phyloP scores from a whole-genome alignment of 2,888 invertebrate species.

The Zygaena filipendulae region DNA sequence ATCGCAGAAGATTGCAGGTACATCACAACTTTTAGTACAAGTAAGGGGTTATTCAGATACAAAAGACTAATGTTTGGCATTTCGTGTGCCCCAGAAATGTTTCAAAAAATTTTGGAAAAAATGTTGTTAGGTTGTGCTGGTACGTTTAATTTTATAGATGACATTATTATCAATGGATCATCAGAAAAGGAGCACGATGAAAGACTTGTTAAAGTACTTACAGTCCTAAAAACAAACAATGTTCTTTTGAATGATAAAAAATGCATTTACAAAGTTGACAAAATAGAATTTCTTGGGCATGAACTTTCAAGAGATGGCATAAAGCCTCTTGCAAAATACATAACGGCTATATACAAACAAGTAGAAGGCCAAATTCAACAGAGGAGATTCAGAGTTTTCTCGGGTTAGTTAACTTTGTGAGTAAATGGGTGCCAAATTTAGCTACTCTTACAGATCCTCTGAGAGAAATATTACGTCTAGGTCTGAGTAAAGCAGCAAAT shows the following conservation, averaged over 20 bases:
- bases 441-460: slow-evolving; percentile 18
- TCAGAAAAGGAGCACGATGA: slow-evolving; percentile 14
- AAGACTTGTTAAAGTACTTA: slow-evolving; percentile 17
- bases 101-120: slow-evolving; percentile 20
- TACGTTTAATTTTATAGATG: slow-evolving; percentile 20
- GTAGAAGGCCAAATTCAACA: slow-evolving; percentile 14
- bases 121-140: slow-evolving; percentile 18
- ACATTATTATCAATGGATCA: slow-evolving; percentile 19
- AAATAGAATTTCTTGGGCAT: slow-evolving; percentile 16
- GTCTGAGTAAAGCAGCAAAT: slow-evolving; percentile 6
- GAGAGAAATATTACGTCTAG: slow-evolving; percentile 8
- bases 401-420: slow-evolving; percentile 19
- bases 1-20: slow-evolving; percentile 8
- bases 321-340: slow-evolving; percentile 18
- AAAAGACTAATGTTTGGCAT: slow-evolving; percentile 30
- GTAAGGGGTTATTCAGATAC: slow-evolving; percentile 25
- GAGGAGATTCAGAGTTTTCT: slow-evolving; percentile 22
- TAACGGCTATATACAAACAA: slow-evolving; percentile 12
- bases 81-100: slow-evolving; percentile 26
- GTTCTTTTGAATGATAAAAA: slow-evolving; percentile 17
- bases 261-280: slow-evolving; percentile 9
- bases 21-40: slow-evolving; percentile 32
- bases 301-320: slow-evolving; percentile 13
- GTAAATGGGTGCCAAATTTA: slow-evolving; percentile 20
- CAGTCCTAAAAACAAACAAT: slow-evolving; percentile 13